Base-by-base conservation (phyloP, 2,888 invertebrate genomes). In the Antheraea yamamai region DNA sequence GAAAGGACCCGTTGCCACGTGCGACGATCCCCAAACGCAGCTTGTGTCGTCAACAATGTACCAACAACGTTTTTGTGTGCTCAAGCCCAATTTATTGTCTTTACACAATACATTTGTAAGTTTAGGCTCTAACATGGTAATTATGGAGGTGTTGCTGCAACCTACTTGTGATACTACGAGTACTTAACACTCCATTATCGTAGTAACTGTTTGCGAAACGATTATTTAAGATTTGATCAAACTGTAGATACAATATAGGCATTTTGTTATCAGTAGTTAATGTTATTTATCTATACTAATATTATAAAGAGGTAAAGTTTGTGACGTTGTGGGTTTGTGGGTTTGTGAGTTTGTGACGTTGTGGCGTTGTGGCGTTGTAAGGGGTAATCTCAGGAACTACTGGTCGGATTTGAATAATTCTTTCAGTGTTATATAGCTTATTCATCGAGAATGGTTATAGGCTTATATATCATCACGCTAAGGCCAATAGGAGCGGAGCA, bases 1-100 rank as follows among this genome's bases (percentile, higher is more conserved):
- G 94, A 91, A 93, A 92, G 92, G 88, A 82, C 88, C 39, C 87
- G 83, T 86, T 95, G 94, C 94, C 94, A 94, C 94, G 94, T 94
- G 94, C 94, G 93, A 81, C 81, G 78, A 76, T 72, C 74, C 70
- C 74, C 20, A 39, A 71, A 55, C 76, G 76, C 75, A 72, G 76
- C 74, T 73, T 76, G 76, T 74, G 74, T 76, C 74, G 52, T 74
- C 73, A 75, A 78, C 73, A 77, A 73, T 72, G 78, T 79, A 30
- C 71, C 74, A 73, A 61, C 75, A n/a, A 18, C 16, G 71, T 75
- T 64, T 74, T 68, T 61, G 75, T 77, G 73, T 73, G 35, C 72
- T 72, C 74, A 64, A 68, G 58, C 74, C 76, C 76, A 79, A 82
- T 80, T 81, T 78, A 82, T 80, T 79, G 79, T 80, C 80, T 76